A percentile compares a stretch with the other conserved stretches of the same genome.
Evolutionary conservation across 2,797 vertebrate genomes (phyloP).

Genomic region (Scarus forsteni): DNA sequence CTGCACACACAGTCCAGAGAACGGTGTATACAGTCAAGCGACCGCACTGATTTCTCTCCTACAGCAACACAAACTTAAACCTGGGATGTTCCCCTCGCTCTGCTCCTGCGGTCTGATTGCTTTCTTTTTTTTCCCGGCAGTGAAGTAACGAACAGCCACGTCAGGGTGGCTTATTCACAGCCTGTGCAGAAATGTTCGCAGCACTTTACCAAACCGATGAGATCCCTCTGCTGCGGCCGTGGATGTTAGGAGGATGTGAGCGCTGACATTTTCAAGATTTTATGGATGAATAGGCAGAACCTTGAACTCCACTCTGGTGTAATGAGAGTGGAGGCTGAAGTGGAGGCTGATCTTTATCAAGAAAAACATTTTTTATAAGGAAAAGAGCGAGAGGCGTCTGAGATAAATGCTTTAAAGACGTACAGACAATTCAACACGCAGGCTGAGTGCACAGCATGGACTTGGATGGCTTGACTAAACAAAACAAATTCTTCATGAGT

Average conservation of each 20-base stretch:
- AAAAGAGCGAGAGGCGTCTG: neutral
- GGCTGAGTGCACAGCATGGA: no score
- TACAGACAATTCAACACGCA: neutral
- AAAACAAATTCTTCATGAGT: no score
- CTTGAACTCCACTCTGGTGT: conserved; percentile 22
- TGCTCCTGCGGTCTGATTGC: no score
- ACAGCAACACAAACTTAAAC: no score
- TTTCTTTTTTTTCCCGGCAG: neutral
- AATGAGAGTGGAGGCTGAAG: conserved; percentile 15
- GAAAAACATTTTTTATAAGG: neutral
- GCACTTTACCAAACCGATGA: neutral
- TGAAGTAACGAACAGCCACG: conserved; percentile 2
- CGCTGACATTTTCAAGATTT: conserved; percentile 49
- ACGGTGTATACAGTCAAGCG: no score
- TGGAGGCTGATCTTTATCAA: conserved; percentile 4
- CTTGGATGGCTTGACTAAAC: no score
- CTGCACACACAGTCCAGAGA: no score
- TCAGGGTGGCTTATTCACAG: conserved; percentile 26
- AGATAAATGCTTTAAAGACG: neutral
- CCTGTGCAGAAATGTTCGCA: neutral
- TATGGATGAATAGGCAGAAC: conserved; percentile 33
- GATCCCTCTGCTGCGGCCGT: neutral
- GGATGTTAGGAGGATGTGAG: conserved; percentile 5
- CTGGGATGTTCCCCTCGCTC: no score
- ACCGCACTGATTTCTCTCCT: no score